Conservation (phyloP, 2,113 vertebrate genomes). For the Rallus limicola region DNA sequence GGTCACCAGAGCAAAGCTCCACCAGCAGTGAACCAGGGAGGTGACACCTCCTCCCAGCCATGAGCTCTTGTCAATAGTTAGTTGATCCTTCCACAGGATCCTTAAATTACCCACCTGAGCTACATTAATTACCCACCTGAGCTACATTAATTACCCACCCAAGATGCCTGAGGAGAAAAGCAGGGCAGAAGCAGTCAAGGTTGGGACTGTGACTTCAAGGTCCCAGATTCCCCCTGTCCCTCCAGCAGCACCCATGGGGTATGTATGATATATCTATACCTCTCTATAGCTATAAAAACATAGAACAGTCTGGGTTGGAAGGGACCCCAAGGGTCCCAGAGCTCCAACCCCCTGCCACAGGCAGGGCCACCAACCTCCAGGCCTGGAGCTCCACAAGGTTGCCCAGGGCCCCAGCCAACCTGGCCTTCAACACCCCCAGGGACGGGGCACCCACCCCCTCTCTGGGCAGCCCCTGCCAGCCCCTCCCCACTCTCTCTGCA, state of each 20-base stretch:
- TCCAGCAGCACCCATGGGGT: accelerated
- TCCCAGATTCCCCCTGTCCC: not conserved
- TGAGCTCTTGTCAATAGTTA: not conserved
- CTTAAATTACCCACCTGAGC: not conserved
- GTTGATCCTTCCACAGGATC: not conserved
- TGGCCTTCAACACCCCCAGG: too few species aligned
- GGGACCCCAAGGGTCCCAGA: too few species aligned
- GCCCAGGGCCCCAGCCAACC: too few species aligned
- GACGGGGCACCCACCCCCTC: too few species aligned
- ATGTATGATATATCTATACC: accelerated
- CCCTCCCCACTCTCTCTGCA: too few species aligned
- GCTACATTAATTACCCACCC: too few species aligned
- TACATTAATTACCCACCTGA: too few species aligned
- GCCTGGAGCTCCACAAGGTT: too few species aligned
- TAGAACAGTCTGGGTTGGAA: too few species aligned
- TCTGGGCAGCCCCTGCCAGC: too few species aligned
- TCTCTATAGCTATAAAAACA: not conserved
- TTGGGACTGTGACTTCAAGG: not conserved
- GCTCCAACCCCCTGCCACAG: too few species aligned
- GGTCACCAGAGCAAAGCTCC: not conserved
- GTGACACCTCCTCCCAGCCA: not conserved
- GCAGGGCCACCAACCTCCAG: too few species aligned
- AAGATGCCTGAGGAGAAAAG: not conserved
- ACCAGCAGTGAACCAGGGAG: not conserved
- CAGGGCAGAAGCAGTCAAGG: not conserved